Percentiles rank a stretch among this genome's conserved stretches.
These are phyloP conservation scores for Chymomyza amoena DNA, from an alignment of 2,888 invertebrate species.

Conservation along the genomic window DNA sequence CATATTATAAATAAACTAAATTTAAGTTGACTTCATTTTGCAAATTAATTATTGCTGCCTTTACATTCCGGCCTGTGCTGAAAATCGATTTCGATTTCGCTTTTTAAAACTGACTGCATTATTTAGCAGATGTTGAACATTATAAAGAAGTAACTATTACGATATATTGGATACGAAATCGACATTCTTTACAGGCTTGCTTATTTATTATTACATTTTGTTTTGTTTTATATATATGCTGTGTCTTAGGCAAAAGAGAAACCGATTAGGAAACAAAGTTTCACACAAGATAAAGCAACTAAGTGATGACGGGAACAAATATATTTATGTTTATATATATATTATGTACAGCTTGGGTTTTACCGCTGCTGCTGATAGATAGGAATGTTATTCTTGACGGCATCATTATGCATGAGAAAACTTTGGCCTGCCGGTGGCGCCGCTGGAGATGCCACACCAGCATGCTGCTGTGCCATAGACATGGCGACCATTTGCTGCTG, in stretches of 20 bases:
- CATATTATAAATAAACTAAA: neutral
- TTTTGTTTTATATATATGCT: neutral
- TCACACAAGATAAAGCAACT: slow-evolving; percentile 21
- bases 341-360: slow-evolving; percentile 46
- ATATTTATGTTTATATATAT: neutral
- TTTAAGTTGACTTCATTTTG: neutral
- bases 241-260: slow-evolving; percentile 3
- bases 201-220: neutral
- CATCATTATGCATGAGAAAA: slow-evolving; percentile 75
- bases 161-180: too few relatives aligned
- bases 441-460: slow-evolving; percentile 26
- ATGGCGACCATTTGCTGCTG: slow-evolving; percentile 75
- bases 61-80: neutral
- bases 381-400: slow-evolving; percentile 78
- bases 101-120: too few relatives aligned
- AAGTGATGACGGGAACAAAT: slow-evolving; percentile 12
- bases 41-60: neutral
- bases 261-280: slow-evolving; percentile 25
- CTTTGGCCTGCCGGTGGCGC: slow-evolving; percentile 53
- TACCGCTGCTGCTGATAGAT: slow-evolving; percentile 79
- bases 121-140: too few relatives aligned
- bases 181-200: too few relatives aligned
- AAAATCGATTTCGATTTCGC: too few relatives aligned
- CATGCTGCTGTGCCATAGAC: slow-evolving; percentile 51
- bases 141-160: too few relatives aligned